phyloP scores from a whole-genome alignment of 1,140 invertebrate genomes.

The Hypothenemus hampei region DNA sequence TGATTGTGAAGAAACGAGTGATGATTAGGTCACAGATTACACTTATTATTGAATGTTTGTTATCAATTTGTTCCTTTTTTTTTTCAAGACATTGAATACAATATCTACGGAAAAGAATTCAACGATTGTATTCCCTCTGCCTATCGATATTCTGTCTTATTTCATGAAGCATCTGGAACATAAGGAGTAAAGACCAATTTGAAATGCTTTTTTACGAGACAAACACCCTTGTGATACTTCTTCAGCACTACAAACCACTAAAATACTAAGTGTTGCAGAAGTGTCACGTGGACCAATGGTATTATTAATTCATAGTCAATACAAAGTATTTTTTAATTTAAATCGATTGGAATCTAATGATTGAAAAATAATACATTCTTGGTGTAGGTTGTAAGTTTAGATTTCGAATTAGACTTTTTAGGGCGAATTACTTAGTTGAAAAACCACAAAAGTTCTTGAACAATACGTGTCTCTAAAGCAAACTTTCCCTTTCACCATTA shows the following conservation, averaged over 20 bases:
- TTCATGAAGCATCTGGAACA: slow-evolving; percentile 54
- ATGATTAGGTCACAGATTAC: slow-evolving; percentile 17
- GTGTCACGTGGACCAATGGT: slow-evolving; percentile 11
- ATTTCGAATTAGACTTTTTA: too few relatives aligned
- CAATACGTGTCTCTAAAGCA: too few relatives aligned
- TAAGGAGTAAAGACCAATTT: slow-evolving; percentile 26
- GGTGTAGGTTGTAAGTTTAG: too few relatives aligned
- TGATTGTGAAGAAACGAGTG: neutral
- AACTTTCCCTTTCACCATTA: too few relatives aligned
- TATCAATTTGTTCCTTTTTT: slow-evolving; percentile 3
- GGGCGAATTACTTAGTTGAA: too few relatives aligned
- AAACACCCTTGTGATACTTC: slow-evolving; percentile 1
- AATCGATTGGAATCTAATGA: too few relatives aligned
- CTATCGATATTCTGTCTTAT: slow-evolving; percentile 82
- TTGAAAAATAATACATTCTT: too few relatives aligned
- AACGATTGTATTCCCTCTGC: slow-evolving; percentile 94
- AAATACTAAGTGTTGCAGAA: slow-evolving; percentile 1
- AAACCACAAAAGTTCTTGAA: too few relatives aligned
- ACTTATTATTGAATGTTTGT: too few relatives aligned
- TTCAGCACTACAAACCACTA: slow-evolving; percentile 1
- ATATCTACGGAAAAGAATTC: slow-evolving; percentile 98
- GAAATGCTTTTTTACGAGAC: too few relatives aligned
- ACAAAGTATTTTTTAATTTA: slow-evolving; percentile 2
- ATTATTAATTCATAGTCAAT: slow-evolving; percentile 1
- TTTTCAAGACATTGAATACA: slow-evolving; percentile 78